phyloP scores from a whole-genome alignment of 1,140 invertebrate genomes.

The Matsumurasca onukii region DNA sequence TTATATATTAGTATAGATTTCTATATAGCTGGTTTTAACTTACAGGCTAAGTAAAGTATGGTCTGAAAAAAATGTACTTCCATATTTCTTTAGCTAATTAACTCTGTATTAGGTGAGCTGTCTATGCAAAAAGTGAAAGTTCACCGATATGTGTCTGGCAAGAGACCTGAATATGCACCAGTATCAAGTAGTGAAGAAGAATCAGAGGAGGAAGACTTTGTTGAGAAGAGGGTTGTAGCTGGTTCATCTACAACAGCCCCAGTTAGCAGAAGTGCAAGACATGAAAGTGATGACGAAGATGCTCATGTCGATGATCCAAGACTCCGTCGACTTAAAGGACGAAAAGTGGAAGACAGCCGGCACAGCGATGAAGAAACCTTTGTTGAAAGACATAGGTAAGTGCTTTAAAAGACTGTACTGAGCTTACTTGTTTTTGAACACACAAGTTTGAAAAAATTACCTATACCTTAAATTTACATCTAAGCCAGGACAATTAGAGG shows the following conservation, averaged over 20 bases:
- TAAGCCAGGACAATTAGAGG: too few relatives aligned
- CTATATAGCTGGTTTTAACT: too few relatives aligned
- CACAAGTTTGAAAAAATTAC: too few relatives aligned
- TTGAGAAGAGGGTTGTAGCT: slow-evolving; percentile 55
- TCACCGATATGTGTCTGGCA: slow-evolving; percentile 89
- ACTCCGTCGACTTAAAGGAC: slow-evolving; percentile 58
- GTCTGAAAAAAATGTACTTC: too few relatives aligned
- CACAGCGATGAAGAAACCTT: slow-evolving; percentile 48
- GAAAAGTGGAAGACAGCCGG: slow-evolving; percentile 45
- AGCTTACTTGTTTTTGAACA: too few relatives aligned
- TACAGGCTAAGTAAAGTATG: too few relatives aligned
- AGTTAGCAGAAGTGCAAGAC: slow-evolving; percentile 22
- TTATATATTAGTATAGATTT: too few relatives aligned
- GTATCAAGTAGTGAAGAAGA: slow-evolving; percentile 78
- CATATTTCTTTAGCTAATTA: too few relatives aligned
- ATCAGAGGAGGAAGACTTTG: slow-evolving; percentile 81
- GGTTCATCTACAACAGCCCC: slow-evolving; percentile 28
- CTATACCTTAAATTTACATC: too few relatives aligned
- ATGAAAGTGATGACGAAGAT: slow-evolving; percentile 52
- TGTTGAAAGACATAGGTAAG: slow-evolving; percentile 49
- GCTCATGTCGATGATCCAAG: slow-evolving; percentile 69
- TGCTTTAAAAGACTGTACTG: too few relatives aligned
- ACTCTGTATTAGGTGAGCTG: slow-evolving; percentile 69
- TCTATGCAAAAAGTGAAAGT: slow-evolving; percentile 98
- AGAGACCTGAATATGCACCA: slow-evolving; percentile 90